These are phyloP conservation scores for Dolichopus griseipennis DNA, from an alignment of 2,888 invertebrate species.

Conservation along the genomic window DNA sequence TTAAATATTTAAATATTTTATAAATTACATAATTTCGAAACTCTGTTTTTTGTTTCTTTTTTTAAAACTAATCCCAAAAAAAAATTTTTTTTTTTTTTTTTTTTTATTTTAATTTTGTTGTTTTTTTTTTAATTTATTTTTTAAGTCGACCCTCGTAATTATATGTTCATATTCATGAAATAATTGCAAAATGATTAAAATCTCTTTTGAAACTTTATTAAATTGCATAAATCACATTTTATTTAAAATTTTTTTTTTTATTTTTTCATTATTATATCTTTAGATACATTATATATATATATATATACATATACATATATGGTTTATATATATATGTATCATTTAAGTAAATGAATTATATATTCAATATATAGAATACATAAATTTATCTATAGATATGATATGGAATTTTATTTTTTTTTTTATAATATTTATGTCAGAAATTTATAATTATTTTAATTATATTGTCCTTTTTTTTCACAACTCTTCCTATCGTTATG, in stretches of 20 bases:
- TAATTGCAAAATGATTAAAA: constrained; percentile 6
- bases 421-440: not conserved
- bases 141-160: not conserved
- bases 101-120: not conserved
- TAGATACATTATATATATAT: not conserved
- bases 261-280: too few species aligned
- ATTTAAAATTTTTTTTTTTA: not conserved
- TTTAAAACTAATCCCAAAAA: not conserved
- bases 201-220: constrained; percentile 1
- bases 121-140: not conserved
- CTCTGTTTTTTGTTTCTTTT: too few species aligned
- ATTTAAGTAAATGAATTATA: too few species aligned
- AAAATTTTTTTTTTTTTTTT: not conserved
- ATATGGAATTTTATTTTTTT: too few species aligned
- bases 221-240: constrained; percentile 2
- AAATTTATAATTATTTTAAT: constrained; percentile 6
- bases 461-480: not conserved
- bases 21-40: not conserved
- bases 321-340: too few species aligned
- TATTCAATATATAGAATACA: too few species aligned
- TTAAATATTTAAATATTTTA: too few species aligned
- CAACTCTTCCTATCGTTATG: not conserved
- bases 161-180: not conserved
- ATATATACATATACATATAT: not conserved
- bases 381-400: too few species aligned